phyloP scores from a whole-genome alignment of 2,113 vertebrate species.

The Nothocercus julius region DNA sequence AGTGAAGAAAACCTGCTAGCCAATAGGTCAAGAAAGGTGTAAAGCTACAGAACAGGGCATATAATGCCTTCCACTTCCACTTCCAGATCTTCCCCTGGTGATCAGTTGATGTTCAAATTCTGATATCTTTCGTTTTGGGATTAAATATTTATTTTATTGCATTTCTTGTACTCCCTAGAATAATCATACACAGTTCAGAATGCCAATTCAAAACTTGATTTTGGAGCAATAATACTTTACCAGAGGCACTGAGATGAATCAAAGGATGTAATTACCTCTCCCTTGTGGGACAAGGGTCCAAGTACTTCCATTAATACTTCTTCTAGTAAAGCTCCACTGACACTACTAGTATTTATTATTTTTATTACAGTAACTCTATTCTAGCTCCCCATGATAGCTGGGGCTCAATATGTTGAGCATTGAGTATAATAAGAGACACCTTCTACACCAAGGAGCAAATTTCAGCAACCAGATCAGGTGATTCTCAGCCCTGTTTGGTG shows the following conservation, averaged over 20 bases:
- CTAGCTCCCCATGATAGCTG: not conserved
- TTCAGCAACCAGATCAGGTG: not conserved
- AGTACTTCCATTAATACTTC: not conserved
- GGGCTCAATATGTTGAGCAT: not conserved
- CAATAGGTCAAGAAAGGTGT: not conserved
- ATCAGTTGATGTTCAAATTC: not conserved
- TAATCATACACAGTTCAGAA: not conserved
- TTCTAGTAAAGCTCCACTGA: not conserved
- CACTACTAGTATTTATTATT: not conserved
- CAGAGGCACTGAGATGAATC: not conserved
- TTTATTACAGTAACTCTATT: not conserved
- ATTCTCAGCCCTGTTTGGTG: not conserved
- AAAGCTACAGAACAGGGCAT: not conserved
- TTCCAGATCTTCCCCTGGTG: not conserved
- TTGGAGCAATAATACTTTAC: not conserved
- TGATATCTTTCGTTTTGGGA: not conserved
- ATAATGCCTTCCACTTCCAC: too few relatives aligned
- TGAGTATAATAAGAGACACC: not conserved
- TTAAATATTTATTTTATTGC: not conserved
- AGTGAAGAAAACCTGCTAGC: not conserved
- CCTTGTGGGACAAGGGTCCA: not conserved
- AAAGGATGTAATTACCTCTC: constrained; percentile 23
- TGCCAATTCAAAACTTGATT: not conserved
- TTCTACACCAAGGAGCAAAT: not conserved
- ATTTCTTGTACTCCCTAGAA: not conserved